Base-by-base conservation (phyloP, 1,140 invertebrate genomes). In the Musca domestica region DNA sequence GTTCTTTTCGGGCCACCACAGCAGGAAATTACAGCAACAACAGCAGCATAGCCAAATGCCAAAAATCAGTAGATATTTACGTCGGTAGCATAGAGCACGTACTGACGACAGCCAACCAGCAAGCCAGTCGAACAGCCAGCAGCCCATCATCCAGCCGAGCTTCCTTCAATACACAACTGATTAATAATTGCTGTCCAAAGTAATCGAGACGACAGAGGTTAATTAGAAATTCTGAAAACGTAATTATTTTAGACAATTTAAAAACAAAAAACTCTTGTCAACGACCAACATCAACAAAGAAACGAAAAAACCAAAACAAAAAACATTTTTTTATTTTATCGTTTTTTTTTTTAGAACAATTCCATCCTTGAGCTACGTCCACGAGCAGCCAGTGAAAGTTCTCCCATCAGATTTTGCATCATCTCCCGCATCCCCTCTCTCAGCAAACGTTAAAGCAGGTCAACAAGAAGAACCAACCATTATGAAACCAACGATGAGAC, bases 401-500 rank as follows among this genome's bases (percentile, higher is more conserved):
- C n/a, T n/a, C 34, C 4, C 2, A 12, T 41, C 4, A 5, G 10
- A 30, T 30, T 30, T 30, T 30, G 27, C 3, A 4, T 9, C 27
- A 30, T 30, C n/a, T n/a, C n/a, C n/a, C 9, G 27, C 27, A 30
- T 30, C 27, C 27, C 27, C n/a, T n/a, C n/a, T n/a, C n/a, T n/a
- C n/a, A n/a, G 27, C 19, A 61, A 34, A 7, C 52, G 27, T 14
- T 17, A 22, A 34, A 34, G 17, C 14, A 58, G 27, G 12, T 41
- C 34, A 41, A 54, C 14, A 58, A 17, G 22, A n/a, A n/a, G n/a
- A n/a, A n/a, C n/a, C n/a, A n/a, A n/a, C n/a, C n/a, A 34, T 61
- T 34, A 61, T 61, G 56, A 61, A 61, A 34, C 56, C 56, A 19
- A 61, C 41, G 30, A 61, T 61, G 56, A 41, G 34, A 41, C 34